phyloP scores from a whole-genome alignment of 2,888 invertebrate species.

The Drosophila macrospina region DNA sequence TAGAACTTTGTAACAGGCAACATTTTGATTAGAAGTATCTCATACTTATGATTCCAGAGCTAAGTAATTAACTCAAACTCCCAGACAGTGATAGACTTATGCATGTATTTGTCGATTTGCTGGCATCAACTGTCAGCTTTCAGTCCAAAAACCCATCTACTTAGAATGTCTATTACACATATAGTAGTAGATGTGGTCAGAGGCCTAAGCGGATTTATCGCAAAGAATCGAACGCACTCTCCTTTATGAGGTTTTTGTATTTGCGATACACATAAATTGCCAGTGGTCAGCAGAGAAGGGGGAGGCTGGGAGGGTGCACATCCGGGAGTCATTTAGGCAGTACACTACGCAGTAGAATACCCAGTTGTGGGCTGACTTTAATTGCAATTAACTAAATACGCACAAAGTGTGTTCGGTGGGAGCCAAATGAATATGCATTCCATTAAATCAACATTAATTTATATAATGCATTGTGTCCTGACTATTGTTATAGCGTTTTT shows the following conservation, averaged over 20 bases:
- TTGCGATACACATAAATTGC: constrained; percentile 22
- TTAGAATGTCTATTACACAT: constrained; percentile 17
- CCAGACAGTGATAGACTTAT: not conserved
- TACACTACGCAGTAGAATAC: not conserved
- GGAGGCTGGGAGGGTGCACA: too few species aligned
- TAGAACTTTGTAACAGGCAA: not conserved
- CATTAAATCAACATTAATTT: constrained; percentile 80
- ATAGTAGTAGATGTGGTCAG: constrained; percentile 18
- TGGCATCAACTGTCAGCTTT: constrained; percentile 46
- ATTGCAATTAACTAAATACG: constrained; percentile 81
- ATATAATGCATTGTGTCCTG: constrained; percentile 73
- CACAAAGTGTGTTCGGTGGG: constrained; percentile 48
- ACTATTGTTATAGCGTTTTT: constrained; percentile 38
- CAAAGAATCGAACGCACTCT: constrained; percentile 4
- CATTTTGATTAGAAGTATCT: not conserved
- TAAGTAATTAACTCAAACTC: not conserved
- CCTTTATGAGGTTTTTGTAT: constrained; percentile 19
- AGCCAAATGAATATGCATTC: constrained; percentile 78
- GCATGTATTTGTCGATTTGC: not conserved
- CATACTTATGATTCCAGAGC: not conserved
- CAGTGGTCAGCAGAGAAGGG: constrained; percentile 10
- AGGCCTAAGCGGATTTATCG: constrained; percentile 47
- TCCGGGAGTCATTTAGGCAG: not conserved
- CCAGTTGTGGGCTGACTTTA: constrained; percentile 38
- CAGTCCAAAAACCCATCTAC: constrained; percentile 8